Base-by-base conservation (phyloP, 2,797 vertebrate genomes). In the Hozukius guyotensis region DNA sequence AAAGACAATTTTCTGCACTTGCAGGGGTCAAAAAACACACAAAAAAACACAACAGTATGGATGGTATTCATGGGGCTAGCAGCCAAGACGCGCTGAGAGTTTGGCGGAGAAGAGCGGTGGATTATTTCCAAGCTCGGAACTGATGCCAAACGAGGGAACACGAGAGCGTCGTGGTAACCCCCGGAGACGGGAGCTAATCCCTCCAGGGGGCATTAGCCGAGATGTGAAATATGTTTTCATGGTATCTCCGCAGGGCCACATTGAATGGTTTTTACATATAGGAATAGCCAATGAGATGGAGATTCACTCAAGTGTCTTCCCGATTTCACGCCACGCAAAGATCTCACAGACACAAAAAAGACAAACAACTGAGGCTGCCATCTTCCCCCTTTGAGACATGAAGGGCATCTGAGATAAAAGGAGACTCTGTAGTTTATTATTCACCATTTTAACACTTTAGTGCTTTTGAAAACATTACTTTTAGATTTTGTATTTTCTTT, bases 241-340 rank as follows among this genome's bases (percentile, higher is more conserved):
- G 80, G 85, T 92, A 92, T 94, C 92, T 89, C 87, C 69, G 87
- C 89, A 56, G 87, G 83, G 75, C 73, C 90, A 90, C 84, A 72
- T 72, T 88, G 87, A 75, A 62, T 61, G 78, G 79, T 81, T 93
- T 71, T 94, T 89, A 85, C 89, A 92, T 92, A 80, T 70, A 79
- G 81, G 88, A 92, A 89, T 78, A 78, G 24, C 20, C 57, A 92
- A 92, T 89, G 89, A 92, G 89, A 82, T 78, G 86, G 69, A 90
- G 89, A 90, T 92, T 88, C 87, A 74, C 83, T 69, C 29, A 78
- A 59, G 66, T 66, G 94, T 94, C 95, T 8, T 56, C 59, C 55
- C 16, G 82, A 95, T 95, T 95, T 95, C 94, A 95, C 87, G 90
- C 87, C 32, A 56, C 5, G n/a, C 59, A 29, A 65, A 88, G 89